Conservation (phyloP, 2,797 vertebrate genomes). For the Mormyrops boulengeri region DNA sequence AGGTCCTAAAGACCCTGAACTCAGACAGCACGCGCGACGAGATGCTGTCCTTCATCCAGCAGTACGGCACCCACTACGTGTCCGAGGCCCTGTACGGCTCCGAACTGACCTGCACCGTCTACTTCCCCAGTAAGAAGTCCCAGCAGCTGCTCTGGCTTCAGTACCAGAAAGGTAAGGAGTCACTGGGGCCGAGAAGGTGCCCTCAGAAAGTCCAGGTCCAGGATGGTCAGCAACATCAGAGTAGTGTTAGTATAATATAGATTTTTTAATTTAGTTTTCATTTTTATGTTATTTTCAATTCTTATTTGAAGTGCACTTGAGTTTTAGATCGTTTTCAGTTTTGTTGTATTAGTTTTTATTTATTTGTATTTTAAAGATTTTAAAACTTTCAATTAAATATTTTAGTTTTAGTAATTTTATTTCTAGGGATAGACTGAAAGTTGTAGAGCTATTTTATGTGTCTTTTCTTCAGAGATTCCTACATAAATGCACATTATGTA, state of each 20-base stretch:
- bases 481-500: not conserved
- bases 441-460: not conserved
- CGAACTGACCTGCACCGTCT: slow-evolving; percentile 91
- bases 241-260: not conserved
- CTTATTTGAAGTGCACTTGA: not conserved
- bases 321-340: not conserved
- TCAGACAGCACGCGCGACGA: slow-evolving; percentile 86
- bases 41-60: slow-evolving; percentile 81
- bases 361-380: not conserved
- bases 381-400: not conserved
- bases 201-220: not conserved
- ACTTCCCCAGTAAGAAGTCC: slow-evolving; percentile 95
- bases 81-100: slow-evolving; percentile 91
- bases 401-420: not conserved
- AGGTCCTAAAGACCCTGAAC: slow-evolving; percentile 85
- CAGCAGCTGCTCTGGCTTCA: slow-evolving; percentile 99
- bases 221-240: not conserved
- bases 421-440: not conserved
- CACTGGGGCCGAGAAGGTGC: not conserved
- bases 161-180: slow-evolving; percentile 92
- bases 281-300: not conserved
- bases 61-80: slow-evolving; percentile 89
- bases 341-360: not conserved
- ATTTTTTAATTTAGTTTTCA: not conserved
- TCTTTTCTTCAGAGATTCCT: not conserved